Evolutionary conservation across 2,113 vertebrate genomes (phyloP), one percentile per base, ranked within the genome.

Genomic region (Datnioides undecimradiatus): DNA sequence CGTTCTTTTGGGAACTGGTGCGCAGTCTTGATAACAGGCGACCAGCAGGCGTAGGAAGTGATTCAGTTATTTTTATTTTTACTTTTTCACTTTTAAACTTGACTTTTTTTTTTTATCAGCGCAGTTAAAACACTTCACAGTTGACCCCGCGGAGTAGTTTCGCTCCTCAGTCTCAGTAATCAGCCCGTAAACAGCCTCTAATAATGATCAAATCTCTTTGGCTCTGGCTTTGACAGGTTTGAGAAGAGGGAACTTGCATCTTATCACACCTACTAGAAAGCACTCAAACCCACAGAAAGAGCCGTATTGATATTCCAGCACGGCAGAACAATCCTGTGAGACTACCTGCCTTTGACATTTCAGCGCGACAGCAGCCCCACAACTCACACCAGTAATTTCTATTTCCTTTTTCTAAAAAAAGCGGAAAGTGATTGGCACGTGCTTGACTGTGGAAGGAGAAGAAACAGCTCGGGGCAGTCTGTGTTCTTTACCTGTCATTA

Each of bases 401-500:
- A 84, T 91, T 92, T 93, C 73, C 85, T 79, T 76, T 87, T 87
- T 85, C 81, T 25, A 68, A 88, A 91, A 84, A 73, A 87, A 84
- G 59, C 73, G 74, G 72, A 76, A 89, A 83, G 86, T 93, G 93
- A 95, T 94, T 94, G 93, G 88, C 94, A 94, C 52, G 62, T 93
- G 83, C 75, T 86, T 87, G 76, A 89, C 86, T 72, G 65, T 86
- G 77, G 79, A 72, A 76, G 79, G 73, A 76, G 85, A 82, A 85
- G 79, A 87, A 82, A 86, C 88, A 87, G 92, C 93, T 92, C 3
- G 46, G 79, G 90, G 93, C 91, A 69, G 81, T 82, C 76, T 77
- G 63, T 92, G 87, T 93, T 93, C 93, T 93, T 89, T 90, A 91
- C 91, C 90, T 91, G 90, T 93, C 92, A 93, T 91, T 90, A 91